phyloP scores from a whole-genome alignment of 2,113 vertebrate species.

The Esox niger region DNA sequence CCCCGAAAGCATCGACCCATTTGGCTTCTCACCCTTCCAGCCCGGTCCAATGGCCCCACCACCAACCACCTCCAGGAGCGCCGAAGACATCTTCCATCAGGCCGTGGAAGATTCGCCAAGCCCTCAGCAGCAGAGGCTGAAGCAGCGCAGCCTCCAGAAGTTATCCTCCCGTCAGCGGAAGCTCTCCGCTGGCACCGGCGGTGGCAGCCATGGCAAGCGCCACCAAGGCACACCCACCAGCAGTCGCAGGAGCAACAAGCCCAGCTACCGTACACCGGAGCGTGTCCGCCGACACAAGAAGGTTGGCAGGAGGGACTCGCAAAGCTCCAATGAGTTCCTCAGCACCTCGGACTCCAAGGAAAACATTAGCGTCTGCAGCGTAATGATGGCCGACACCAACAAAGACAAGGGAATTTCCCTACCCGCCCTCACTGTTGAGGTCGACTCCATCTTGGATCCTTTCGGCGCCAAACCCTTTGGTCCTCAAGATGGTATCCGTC shows the following conservation, averaged over 20 bases:
- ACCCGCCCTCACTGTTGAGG: constrained; percentile 45
- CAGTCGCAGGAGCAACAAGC: constrained; percentile 79
- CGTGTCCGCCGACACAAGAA: constrained; percentile 84
- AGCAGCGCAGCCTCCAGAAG: constrained; percentile 90
- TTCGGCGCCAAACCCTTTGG: constrained; percentile 94
- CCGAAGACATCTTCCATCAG: constrained; percentile 81
- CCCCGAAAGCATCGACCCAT: constrained; percentile 77
- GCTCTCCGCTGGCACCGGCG: constrained; percentile 62
- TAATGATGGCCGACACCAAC: constrained; percentile 68
- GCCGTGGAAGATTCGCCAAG: constrained; percentile 79
- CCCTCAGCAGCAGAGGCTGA: constrained; percentile 82
- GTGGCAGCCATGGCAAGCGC: constrained; percentile 81
- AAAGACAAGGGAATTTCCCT: constrained; percentile 76
- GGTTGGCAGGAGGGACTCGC: constrained; percentile 88
- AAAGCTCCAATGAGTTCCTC: constrained; percentile 94
- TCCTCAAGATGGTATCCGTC: constrained; percentile 75
- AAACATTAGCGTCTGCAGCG: constrained; percentile 82
- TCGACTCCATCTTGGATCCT: constrained; percentile 82
- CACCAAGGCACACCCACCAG: constrained; percentile 88
- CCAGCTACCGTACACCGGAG: constrained; percentile 88
- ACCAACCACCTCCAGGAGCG: constrained; percentile 61
- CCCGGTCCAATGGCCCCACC: constrained; percentile 55
- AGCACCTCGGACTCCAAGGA: constrained; percentile 93
- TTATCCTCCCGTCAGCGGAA: constrained; percentile 87
- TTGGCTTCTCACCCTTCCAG: constrained; percentile 89